Base-by-base conservation (phyloP, 1,140 invertebrate genomes). In the Neodiprion fabricii region DNA sequence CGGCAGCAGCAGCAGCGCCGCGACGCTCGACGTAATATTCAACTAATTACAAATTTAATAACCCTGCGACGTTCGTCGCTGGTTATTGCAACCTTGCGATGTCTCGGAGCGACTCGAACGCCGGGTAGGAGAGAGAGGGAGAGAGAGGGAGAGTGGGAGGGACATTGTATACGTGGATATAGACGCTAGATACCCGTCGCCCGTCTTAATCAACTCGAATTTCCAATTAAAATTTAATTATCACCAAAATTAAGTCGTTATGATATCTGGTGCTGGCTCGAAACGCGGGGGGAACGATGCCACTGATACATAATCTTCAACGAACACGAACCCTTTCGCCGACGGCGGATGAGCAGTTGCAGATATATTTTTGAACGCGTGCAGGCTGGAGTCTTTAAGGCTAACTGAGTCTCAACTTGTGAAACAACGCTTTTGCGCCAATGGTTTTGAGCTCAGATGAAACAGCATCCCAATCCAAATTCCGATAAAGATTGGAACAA, bases 141-240 rank as follows among this genome's bases (percentile, higher is more conserved):
- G 40, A 67, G 12, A 71, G 21, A 28, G 7, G 12, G 21, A 47
- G 40, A 69, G 53, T 14, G 9, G 53, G 53, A 12, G 53, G 8
- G 66, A 48, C 61, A 78, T 28, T 65, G 75, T 70, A 40, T 67
- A 74, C 75, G 28, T 67, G 75, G 68, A 72, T 73, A 79, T 75
- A 67, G 53, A 73, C 61, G 53, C 68, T 66, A 78, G 77, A 79
- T 79, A 77, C 72, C 72, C 78, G 77, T 75, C 76, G 74, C 72
- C 71, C 68, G 74, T 81, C 80, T 83, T 84, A 82, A 85, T 85
- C 82, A 80, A 79, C 80, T 85, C 81, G 79, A 80, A 82, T 84
- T 84, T 81, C 82, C 84, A 85, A 85, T 85, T 85, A 85, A 85
- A 84, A 83, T 84, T 85, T 85, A 84, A 85, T 84, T 80, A 83